These are phyloP conservation scores for Heterocephalus glaber DNA, from an alignment of 2,113 vertebrate species.

Conservation along the genomic window DNA sequence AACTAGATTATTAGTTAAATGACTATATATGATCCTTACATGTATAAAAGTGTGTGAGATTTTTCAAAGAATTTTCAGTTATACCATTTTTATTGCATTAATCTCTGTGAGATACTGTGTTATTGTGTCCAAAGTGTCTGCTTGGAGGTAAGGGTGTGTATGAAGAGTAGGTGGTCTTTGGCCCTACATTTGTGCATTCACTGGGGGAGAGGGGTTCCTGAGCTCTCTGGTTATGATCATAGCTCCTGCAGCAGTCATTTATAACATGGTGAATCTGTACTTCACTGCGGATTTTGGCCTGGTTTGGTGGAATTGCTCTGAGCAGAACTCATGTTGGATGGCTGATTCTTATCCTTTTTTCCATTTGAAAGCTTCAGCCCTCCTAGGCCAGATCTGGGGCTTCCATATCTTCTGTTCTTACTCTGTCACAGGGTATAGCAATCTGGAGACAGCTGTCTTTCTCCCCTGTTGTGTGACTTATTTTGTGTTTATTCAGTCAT, in stretches of 20 bases:
- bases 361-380: not conserved
- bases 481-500: not conserved
- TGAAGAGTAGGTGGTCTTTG: not conserved
- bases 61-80: slow-evolving; percentile 1
- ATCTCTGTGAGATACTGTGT: not conserved
- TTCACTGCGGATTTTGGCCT: not conserved
- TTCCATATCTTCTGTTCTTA: not conserved
- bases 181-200: not conserved
- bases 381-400: not conserved
- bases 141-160: not conserved
- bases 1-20: not conserved
- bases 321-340: not conserved
- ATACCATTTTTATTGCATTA: not conserved
- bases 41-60: not conserved
- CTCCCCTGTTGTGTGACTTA: not conserved
- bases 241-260: not conserved
- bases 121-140: not conserved
- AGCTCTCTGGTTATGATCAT: not conserved
- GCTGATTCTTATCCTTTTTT: not conserved
- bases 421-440: not conserved
- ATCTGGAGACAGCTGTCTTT: not conserved
- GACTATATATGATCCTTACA: not conserved
- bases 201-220: too few relatives aligned
- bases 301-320: not conserved
- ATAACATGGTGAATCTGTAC: not conserved